Evolutionary conservation across 2,888 invertebrate species (phyloP).

Genomic region (Icerya purchasi): DNA sequence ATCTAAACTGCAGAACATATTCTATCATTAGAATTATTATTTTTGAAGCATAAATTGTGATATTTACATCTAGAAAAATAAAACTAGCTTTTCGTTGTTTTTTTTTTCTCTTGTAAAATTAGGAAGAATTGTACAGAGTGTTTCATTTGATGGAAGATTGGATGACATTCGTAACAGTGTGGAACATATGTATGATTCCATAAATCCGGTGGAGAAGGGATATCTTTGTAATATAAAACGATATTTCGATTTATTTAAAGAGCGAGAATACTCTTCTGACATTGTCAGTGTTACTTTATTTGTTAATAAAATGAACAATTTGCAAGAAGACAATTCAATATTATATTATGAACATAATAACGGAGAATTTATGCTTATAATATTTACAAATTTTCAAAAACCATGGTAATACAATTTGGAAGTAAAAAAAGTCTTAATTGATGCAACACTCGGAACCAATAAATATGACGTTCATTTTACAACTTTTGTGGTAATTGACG

Average conservation of each 20-base stretch:
- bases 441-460: conserved; percentile 20
- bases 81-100: too few relatives aligned
- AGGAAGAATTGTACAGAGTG: too few relatives aligned
- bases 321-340: conserved; percentile 1
- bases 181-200: not conserved
- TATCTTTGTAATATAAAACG: conserved; percentile 7
- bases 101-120: too few relatives aligned
- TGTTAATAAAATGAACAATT: conserved; percentile 3
- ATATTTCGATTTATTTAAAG: conserved; percentile 7
- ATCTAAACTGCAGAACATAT: too few relatives aligned
- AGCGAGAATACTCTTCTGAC: conserved; percentile 5
- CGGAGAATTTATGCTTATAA: conserved; percentile 19
- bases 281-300: conserved; percentile 7
- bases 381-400: conserved; percentile 18
- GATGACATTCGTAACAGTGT: conserved; percentile 7
- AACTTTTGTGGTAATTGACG: conserved; percentile 16
- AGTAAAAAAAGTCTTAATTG: conserved; percentile 18
- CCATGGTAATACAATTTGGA: conserved; percentile 14
- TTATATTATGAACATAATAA: conserved; percentile 10
- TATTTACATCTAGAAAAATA: too few relatives aligned
- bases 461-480: conserved; percentile 14
- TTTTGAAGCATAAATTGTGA: too few relatives aligned
- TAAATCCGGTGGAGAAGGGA: not conserved
- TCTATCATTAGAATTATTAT: too few relatives aligned
- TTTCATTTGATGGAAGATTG: conserved; percentile 5